Base-by-base conservation (phyloP, 2,888 invertebrate genomes). In the Eupithecia abbreviata region DNA sequence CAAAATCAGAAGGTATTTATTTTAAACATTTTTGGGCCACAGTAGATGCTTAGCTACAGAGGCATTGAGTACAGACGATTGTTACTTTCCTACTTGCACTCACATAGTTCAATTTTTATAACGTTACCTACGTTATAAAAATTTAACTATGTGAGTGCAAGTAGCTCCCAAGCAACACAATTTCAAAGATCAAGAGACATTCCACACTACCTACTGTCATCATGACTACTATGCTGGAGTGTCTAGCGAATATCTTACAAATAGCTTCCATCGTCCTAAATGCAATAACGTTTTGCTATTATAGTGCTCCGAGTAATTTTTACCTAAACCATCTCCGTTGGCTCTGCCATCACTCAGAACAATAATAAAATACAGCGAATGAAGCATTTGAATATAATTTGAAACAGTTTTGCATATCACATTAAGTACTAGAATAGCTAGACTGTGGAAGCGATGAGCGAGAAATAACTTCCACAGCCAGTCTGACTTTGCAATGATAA, bases 401-500 rank as follows among this genome's bases (percentile, higher is more conserved):
- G 74, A 80, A 79, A 80, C 81, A 80, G 78, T 78, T 86, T 84
- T 84, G 82, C 84, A 85, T 84, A 87, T 85, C 83, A 85, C 84
- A 84, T 85, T 84, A 87, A 87, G 47, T 69, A 47, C 9, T 87
- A 88, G 86, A 88, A 86, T 81, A 84, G 80, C 84, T 79, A 79
- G 82, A 80, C 83, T 89, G 81, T 83, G 82, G 81, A 86, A 85
- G 85, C 84, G 85, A 86, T 86, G 88, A 86, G 83, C 85, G 85
- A 82, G 87, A 85, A 87, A 87, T 90, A 89, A 88, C 87, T 62
- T 30, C 62, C 88, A 82, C 62, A 78, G 83, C 83, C 81, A 85
- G 87, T 86, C 88, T 85, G 88, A 91, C 90, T 93, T 93, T 92
- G 93, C 92, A 93, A 93, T 93, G 90, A 92, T 93, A 93, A 94